Evolutionary conservation across 2,797 vertebrate species (phyloP).

Genomic region (Coregonus suidteri): DNA sequence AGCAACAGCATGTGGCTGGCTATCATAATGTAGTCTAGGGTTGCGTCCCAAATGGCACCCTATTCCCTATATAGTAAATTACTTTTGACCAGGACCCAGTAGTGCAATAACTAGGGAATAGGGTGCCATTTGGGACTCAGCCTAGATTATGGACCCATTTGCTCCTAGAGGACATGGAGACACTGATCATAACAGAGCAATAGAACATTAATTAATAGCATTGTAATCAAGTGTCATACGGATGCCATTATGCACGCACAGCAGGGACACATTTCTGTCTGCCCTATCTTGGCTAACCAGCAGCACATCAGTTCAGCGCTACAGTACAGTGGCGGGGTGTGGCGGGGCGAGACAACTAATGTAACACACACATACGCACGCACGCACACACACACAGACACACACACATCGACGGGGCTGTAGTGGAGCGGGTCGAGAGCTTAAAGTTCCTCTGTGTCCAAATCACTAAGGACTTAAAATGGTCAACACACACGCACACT

Average conservation of each 20-base stretch:
- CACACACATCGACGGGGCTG: not conserved
- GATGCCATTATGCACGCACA: constrained; percentile 49
- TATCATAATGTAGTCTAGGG: not conserved
- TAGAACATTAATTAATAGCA: constrained; percentile 31
- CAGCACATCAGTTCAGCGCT: constrained; percentile 37
- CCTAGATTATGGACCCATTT: not conserved
- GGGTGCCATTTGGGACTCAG: not conserved
- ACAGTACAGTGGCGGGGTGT: not conserved
- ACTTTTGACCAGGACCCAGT: not conserved
- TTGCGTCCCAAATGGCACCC: not conserved
- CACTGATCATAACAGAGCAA: constrained; percentile 17
- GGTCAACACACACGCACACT: too few species aligned
- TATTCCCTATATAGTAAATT: not conserved
- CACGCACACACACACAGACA: constrained; percentile 21
- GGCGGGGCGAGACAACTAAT: not conserved
- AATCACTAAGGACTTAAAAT: too few species aligned
- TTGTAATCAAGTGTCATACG: constrained; percentile 46
- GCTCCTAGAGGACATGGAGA: not conserved
- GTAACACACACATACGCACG: constrained; percentile 9
- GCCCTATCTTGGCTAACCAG: constrained; percentile 34
- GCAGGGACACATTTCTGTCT: constrained; percentile 22
- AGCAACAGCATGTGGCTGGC: constrained; percentile 27
- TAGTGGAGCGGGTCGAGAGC: too few species aligned
- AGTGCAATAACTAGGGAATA: not conserved
- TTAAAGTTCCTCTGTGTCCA: too few species aligned